Evolutionary conservation across 92 coral and sea anemone species (phyloP), one percentile per base, ranked within the genome.

Genomic region (Heliopora coerulea): DNA sequence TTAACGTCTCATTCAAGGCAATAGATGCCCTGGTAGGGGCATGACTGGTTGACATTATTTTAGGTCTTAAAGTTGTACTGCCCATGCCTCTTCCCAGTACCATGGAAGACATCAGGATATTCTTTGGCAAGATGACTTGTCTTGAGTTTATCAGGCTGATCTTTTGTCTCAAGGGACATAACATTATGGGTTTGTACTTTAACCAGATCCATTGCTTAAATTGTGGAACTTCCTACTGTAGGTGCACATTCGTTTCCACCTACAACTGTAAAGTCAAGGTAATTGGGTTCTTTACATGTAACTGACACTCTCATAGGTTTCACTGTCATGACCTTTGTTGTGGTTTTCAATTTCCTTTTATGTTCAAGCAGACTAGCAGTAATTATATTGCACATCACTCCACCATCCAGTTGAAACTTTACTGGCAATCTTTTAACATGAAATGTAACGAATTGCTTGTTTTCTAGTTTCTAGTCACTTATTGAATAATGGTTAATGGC

Each of bases 81-180:
- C n/a, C n/a, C n/a, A n/a, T n/a, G n/a, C n/a, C n/a, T n/a, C n/a
- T n/a, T n/a, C n/a, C n/a, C n/a, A n/a, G n/a, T n/a, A n/a, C n/a
- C n/a, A n/a, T n/a, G n/a, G 42, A 77, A 77, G 12, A 77, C 82
- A 37, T 63, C 74, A 20, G 74, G 58, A n/a, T 62, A 77, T 39
- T 62, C 62, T 50, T 77, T 69, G 62, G 33, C 72, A 1, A 78
- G 48, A 8, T 59, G 33, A 17, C 33, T 28, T 24, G 65, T 59
- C 65, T 28, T 12, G 65, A 24, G 30, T 37, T 12, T 39, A 2
- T 39, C 65, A 24, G 24, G 33, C 8, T 28, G 21, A 4, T 5
- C 6, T 12, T 37, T 12, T 5, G 42, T 37, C 42, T 37, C 5
- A 5, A 37, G 12, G 42, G 42, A 37, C 42, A 30, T 28, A 8